These are phyloP conservation scores for Orchesella cincta DNA, from an alignment of 1,140 invertebrate genomes.

Conservation along the genomic window DNA sequence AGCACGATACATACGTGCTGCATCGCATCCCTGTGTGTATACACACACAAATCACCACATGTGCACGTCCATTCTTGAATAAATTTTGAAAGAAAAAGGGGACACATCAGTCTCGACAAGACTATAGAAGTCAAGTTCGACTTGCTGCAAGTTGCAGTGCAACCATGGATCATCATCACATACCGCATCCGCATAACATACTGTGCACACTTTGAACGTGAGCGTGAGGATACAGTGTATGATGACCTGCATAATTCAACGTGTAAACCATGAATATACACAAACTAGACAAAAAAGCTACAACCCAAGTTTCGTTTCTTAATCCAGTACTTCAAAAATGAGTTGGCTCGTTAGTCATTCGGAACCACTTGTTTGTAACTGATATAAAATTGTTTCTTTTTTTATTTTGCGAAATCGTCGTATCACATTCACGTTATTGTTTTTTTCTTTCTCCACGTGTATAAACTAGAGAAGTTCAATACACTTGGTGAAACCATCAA, in stretches of 20 bases:
- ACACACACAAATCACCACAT: background rate
- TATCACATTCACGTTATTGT: background rate
- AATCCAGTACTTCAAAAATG: background rate
- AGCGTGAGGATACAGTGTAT: no score
- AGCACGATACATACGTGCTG: background rate
- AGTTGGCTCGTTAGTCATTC: background rate
- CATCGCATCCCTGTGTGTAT: background rate
- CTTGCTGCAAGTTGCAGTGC: background rate
- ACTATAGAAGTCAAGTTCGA: constrained; percentile 1
- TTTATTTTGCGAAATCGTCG: background rate
- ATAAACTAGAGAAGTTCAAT: background rate
- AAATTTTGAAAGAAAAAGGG: background rate
- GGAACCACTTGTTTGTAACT: background rate
- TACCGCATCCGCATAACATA: background rate
- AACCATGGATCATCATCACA: background rate
- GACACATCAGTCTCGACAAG: background rate
- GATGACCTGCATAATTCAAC: background rate
- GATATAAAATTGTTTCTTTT: background rate
- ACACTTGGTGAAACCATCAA: background rate
- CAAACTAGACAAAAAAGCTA: background rate
- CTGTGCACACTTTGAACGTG: background rate
- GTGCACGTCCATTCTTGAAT: background rate
- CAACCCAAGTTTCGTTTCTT: background rate
- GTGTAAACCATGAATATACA: background rate
- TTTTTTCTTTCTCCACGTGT: background rate